Conservation (phyloP, 35 echinoderm and acorn worm genomes). For the Anneissia japonica region DNA sequence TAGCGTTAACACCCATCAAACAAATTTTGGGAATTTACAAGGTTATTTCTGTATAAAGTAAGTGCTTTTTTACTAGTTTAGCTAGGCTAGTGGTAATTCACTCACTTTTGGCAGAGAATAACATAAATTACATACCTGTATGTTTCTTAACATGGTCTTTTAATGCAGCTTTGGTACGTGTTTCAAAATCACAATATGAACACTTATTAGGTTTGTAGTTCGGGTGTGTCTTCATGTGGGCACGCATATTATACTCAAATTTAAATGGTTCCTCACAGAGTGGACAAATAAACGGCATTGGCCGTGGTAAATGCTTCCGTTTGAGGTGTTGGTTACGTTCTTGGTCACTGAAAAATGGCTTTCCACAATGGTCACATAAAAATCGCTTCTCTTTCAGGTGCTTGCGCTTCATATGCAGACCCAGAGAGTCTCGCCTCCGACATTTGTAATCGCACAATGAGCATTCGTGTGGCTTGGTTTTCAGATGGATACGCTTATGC, state of each 20-base stretch:
- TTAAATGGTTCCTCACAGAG: conserved; percentile 54
- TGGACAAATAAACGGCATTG: conserved; percentile 53
- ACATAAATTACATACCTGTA: conserved; percentile 54
- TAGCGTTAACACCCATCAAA: too few relatives aligned
- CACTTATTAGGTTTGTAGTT: conserved; percentile 69
- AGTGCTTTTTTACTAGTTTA: too few relatives aligned
- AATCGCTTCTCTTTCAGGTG: conserved; percentile 44
- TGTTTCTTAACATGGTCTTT: conserved; percentile 54
- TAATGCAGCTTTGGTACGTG: conserved; percentile 43
- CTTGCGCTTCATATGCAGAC: conserved; percentile 58
- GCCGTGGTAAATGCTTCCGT: conserved; percentile 43
- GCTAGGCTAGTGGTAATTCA: too few relatives aligned
- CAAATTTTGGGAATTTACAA: too few relatives aligned
- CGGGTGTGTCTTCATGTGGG: conserved; percentile 67
- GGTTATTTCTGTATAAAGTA: too few relatives aligned
- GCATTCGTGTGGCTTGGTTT: neutral
- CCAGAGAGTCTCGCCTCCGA: conserved; percentile 44
- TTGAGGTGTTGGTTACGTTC: conserved; percentile 42
- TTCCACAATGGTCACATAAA: conserved; percentile 60
- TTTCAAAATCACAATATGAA: conserved; percentile 52
- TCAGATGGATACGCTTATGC: neutral
- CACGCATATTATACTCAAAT: conserved; percentile 57
- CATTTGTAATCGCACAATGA: conserved; percentile 44
- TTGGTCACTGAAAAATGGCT: conserved; percentile 65
- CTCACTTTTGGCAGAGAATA: too few relatives aligned